phyloP scores from a whole-genome alignment of 2,113 vertebrate genomes.

The Corydoras sp. region DNA sequence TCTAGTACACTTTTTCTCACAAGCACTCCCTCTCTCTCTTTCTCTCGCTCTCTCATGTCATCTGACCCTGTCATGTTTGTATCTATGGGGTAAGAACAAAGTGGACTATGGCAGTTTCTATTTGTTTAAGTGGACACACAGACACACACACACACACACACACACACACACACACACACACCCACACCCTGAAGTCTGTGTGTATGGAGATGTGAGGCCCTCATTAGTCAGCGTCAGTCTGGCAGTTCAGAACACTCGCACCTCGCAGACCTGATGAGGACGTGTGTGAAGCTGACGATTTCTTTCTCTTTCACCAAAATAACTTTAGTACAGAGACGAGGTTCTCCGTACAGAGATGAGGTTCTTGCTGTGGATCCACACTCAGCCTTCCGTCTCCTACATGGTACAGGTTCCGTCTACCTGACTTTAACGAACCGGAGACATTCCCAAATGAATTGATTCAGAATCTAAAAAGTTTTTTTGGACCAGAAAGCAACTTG shows the following conservation, averaged over 20 bases:
- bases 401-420: too few relatives aligned
- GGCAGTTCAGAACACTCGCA: conserved; percentile 1
- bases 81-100: conserved; percentile 14
- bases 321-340: too few relatives aligned
- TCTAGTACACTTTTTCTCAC: not conserved
- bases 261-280: not conserved
- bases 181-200: not conserved
- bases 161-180: not conserved
- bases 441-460: too few relatives aligned
- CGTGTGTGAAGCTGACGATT: too few relatives aligned
- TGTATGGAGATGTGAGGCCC: conserved; percentile 14
- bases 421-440: too few relatives aligned
- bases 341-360: too few relatives aligned
- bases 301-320: too few relatives aligned
- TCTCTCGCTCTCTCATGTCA: not conserved
- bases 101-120: conserved; percentile 5
- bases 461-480: too few relatives aligned
- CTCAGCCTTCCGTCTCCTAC: too few relatives aligned
- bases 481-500: too few relatives aligned
- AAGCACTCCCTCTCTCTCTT: not conserved
- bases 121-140: not conserved
- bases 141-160: not conserved
- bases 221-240: conserved; percentile 10
- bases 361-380: too few relatives aligned
- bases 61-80: conserved; percentile 17